Evolutionary conservation across 2,797 vertebrate genomes (phyloP).

Genomic region (Selene dorsalis): DNA sequence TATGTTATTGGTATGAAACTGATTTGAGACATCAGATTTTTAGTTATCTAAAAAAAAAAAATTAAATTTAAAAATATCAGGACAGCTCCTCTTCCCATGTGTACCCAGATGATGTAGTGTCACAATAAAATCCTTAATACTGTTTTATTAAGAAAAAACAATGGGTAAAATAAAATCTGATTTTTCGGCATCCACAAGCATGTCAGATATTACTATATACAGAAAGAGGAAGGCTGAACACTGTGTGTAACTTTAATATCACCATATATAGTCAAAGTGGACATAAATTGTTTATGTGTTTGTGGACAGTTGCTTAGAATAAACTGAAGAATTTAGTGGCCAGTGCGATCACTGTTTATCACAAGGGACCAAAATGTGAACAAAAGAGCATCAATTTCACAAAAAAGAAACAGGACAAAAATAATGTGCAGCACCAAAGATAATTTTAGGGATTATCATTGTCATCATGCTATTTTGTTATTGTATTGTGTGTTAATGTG

Average conservation of each 20-base stretch:
- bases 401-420: not conserved
- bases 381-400: not conserved
- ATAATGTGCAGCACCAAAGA: not conserved
- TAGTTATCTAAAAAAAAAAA: not conserved
- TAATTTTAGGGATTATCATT: not conserved
- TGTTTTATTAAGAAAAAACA: not conserved
- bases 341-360: too few relatives aligned
- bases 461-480: not conserved
- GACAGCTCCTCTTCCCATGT: not conserved
- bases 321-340: not conserved
- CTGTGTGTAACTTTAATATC: not conserved
- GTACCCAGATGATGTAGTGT: not conserved
- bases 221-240: not conserved
- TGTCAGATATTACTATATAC: not conserved
- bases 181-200: not conserved
- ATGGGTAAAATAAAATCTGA: not conserved
- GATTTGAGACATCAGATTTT: not conserved
- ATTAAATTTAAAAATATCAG: conserved; percentile 1
- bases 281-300: not conserved
- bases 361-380: too few relatives aligned
- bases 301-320: not conserved
- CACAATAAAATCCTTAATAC: not conserved
- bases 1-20: conserved; percentile 2
- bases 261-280: too few relatives aligned
- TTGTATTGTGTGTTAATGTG: not conserved